A percentile compares a stretch with the other conserved stretches of the same genome.
Evolutionary conservation across 2,113 vertebrate species (phyloP).

Genomic region (Cephalopholis sonnerati): DNA sequence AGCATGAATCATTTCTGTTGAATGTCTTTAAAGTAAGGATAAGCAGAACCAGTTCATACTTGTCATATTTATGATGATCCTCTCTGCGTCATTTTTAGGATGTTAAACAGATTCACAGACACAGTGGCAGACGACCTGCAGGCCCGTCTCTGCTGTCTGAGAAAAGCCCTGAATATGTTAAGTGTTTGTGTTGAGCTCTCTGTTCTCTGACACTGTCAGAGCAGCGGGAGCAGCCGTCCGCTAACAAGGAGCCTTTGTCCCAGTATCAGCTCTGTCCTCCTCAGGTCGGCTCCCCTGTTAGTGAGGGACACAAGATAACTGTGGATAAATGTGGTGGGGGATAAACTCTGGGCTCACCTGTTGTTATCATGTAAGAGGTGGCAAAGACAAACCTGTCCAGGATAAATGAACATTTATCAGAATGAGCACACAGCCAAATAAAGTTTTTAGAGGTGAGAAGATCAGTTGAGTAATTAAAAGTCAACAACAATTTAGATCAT

Average conservation of each 20-base stretch:
- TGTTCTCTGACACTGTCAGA: conserved; percentile 29
- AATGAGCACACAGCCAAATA: not conserved
- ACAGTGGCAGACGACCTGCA: conserved; percentile 21
- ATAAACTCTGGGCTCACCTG: conserved; percentile 7
- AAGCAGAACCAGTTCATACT: conserved; percentile 17
- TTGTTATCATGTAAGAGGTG: not conserved
- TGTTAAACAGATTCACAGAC: conserved; percentile 41
- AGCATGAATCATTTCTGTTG: conserved; percentile 13
- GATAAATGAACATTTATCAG: conserved; percentile 1
- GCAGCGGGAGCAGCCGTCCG: conserved; percentile 13
- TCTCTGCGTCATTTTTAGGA: conserved; percentile 24
- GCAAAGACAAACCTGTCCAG: not conserved
- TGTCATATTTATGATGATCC: conserved; percentile 20
- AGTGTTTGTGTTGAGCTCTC: conserved; percentile 42
- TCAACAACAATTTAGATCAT: not conserved
- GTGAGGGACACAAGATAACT: conserved; percentile 34
- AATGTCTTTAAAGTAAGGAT: not conserved
- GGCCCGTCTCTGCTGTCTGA: not conserved
- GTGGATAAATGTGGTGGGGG: not conserved
- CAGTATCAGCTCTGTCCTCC: conserved; percentile 52
- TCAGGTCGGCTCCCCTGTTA: conserved; percentile 60
- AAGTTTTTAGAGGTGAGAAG: not conserved
- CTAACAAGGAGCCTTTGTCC: conserved; percentile 73
- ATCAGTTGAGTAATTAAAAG: not conserved
- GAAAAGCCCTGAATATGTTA: conserved; percentile 27